phyloP scores from a whole-genome alignment of 2,797 vertebrate species.

The Hapalemur alaotrensis region DNA sequence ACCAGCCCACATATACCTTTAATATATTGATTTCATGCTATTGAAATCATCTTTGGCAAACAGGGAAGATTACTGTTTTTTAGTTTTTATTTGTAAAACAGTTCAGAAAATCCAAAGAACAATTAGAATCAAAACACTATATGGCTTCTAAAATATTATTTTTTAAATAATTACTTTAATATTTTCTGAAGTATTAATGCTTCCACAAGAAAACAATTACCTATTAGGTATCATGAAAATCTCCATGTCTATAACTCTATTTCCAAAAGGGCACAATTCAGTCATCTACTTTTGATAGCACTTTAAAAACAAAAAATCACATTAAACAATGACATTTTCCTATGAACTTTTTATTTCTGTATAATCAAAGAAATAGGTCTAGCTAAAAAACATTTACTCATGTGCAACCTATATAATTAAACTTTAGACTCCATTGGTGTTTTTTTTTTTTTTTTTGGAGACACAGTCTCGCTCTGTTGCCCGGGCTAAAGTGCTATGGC shows the following conservation, averaged over 20 bases:
- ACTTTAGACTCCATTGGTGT: background rate
- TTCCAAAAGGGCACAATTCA: slow-evolving; percentile 36
- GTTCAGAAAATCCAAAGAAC: slow-evolving; percentile 41
- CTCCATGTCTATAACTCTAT: slow-evolving; percentile 33
- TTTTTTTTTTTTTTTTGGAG: background rate
- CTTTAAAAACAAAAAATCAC: background rate
- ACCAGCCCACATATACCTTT: background rate
- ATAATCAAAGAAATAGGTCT: slow-evolving; percentile 32
- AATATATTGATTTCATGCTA: background rate
- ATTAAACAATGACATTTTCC: slow-evolving; percentile 18
- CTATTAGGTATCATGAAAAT: background rate
- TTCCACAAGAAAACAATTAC: slow-evolving; percentile 4
- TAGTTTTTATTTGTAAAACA: background rate
- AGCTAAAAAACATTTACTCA: slow-evolving; percentile 3
- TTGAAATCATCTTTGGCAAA: slow-evolving; percentile 50
- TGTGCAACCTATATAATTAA: background rate
- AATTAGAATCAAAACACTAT: slow-evolving; percentile 48
- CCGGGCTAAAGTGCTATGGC: too few species aligned
- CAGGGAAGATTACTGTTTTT: background rate
- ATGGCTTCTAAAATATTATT: slow-evolving; percentile 17
- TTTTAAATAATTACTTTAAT: slow-evolving; percentile 41
- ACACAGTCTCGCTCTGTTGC: too few species aligned
- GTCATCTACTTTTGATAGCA: background rate
- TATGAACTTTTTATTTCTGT: slow-evolving; percentile 14
- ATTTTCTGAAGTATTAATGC: slow-evolving; percentile 25